A percentile compares a stretch with the other conserved stretches of the same genome.
Evolutionary conservation across 30 jellyfish, hydroid and myxozoan species (phyloP).

Genomic region (Aurelia aurita): DNA sequence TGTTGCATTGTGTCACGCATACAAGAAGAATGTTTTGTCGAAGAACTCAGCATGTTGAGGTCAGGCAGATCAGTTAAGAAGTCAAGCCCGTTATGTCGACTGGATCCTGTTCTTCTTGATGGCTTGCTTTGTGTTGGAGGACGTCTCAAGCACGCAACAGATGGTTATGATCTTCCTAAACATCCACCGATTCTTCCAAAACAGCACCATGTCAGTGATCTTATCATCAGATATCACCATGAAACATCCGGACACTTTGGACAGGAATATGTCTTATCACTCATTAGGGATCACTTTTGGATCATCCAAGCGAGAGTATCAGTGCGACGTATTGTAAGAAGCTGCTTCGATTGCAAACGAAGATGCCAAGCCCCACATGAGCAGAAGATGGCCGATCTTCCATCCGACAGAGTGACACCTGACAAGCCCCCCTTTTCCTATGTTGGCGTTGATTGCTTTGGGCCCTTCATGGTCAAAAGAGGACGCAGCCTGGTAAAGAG

Average conservation of each 20-base stretch:
- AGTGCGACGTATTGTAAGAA: too few relatives aligned
- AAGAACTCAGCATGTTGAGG: slow-evolving; percentile 17
- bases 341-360: too few relatives aligned
- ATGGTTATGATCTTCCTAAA: neutral
- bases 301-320: too few relatives aligned
- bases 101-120: slow-evolving; percentile 30
- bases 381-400: too few relatives aligned
- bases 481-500: too few relatives aligned
- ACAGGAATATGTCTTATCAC: neutral
- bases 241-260: neutral
- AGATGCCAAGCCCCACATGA: too few relatives aligned
- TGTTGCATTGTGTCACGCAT: neutral
- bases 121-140: slow-evolving; percentile 51
- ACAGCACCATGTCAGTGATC: slow-evolving; percentile 1
- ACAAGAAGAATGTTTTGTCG: slow-evolving; percentile 6
- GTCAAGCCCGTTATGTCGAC: slow-evolving; percentile 4
- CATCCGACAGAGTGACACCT: too few relatives aligned
- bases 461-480: too few relatives aligned
- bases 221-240: neutral
- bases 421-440: too few relatives aligned
- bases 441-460: too few relatives aligned
- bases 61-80: neutral
- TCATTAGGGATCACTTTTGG: neutral
- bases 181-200: slow-evolving; percentile 11
- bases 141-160: slow-evolving; percentile 16